Evolutionary conservation across 2,888 invertebrate genomes (phyloP).

Genomic region (Dasysyrphus albostriatus): DNA sequence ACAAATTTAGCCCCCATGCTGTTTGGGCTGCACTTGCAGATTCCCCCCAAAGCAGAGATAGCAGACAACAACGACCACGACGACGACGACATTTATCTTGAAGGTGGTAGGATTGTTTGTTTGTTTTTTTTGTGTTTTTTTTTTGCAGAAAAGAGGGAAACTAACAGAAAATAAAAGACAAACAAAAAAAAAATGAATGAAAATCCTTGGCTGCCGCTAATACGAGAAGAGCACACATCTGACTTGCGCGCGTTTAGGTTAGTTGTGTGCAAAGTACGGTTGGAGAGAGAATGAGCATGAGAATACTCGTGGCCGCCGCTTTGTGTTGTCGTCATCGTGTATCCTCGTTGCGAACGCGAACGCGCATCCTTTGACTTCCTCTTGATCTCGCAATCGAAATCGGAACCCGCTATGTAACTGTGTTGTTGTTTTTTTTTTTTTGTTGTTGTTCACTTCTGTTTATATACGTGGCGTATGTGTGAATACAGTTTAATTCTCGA

Average conservation of each 20-base stretch:
- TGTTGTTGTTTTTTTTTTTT: conserved; percentile 56
- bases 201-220: conserved; percentile 67
- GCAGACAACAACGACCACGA: background rate
- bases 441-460: conserved; percentile 23
- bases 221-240: conserved; percentile 66
- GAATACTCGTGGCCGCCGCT: conserved; percentile 68
- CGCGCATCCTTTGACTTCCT: conserved; percentile 71
- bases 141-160: conserved; percentile 61
- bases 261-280: conserved; percentile 74
- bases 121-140: background rate
- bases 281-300: conserved; percentile 74
- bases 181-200: conserved; percentile 54
- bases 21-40: conserved; percentile 29
- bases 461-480: conserved; percentile 52
- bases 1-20: conserved; percentile 57
- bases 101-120: conserved; percentile 51
- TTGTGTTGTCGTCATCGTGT: conserved; percentile 71
- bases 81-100: conserved; percentile 17
- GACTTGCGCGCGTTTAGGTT: conserved; percentile 74
- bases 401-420: conserved; percentile 63
- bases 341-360: conserved; percentile 70
- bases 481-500: conserved; percentile 55
- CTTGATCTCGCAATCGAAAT: conserved; percentile 8
- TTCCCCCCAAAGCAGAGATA: conserved; percentile 35
- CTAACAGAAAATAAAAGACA: conserved; percentile 20